Base-by-base conservation (phyloP, 2,113 vertebrate species). In the Anhinga rufa region DNA sequence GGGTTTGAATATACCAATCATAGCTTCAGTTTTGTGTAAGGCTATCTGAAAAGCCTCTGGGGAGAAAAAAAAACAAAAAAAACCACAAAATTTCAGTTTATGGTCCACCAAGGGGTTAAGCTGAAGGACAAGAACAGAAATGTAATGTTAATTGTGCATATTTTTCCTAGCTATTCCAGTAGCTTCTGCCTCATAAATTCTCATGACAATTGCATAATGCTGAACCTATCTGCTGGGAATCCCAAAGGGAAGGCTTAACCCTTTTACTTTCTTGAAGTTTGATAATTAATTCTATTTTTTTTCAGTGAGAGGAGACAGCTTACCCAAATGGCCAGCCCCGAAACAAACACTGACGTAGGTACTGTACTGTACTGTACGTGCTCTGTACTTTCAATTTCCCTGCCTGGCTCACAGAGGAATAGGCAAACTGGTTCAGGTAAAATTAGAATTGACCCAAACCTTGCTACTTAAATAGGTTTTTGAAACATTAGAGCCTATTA, bases 361-460 rank as follows among this genome's bases (percentile, higher is more conserved):
- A 76, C 86, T 65, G 61, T 62, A 77, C 86, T 71, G 68, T 61
- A 74, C 72, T 34, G 48, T 34, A 79, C 36, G 31, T 94, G 92
- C 40, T 82, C n/a, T 79, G 69, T 78, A 64, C 65, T 95, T 91
- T 75, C 68, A 82, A 93, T 96, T 93, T 92, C 44, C 40, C 46
- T 85, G 61, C 36, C 52, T 91, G 36, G 18, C 86, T 78, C 96
- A 85, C 96, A 21, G 8, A 95, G 93, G 95, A 96, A 92, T 82
- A 95, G 36, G 40, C 32, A 95, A 95, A 84, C 49, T 92, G 77
- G 70, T 93, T 89, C 86, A 93, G 31, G 74, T 84, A 85, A 96
- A 96, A 96, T 94, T 92, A 96, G 88, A 95, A 94, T 75, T 93
- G 86, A 72, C 88, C 90, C 49, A 97, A 93, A 89, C 65, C 42